These are phyloP conservation scores for Acromyrmex echinatior DNA, from an alignment of 1,140 invertebrate species.

Conservation along the genomic window DNA sequence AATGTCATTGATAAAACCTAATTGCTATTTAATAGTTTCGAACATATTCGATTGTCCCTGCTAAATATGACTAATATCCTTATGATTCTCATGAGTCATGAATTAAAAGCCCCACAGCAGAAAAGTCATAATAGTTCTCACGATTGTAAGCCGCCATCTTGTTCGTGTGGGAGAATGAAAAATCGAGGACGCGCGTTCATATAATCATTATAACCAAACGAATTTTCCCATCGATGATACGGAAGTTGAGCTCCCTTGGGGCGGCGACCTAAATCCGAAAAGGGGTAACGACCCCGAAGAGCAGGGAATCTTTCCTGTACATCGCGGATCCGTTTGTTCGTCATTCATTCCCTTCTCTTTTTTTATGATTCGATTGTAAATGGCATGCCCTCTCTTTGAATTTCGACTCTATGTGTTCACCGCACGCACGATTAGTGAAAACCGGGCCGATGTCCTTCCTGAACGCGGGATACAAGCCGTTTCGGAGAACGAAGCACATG, in stretches of 20 bases:
- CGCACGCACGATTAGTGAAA: slow-evolving; percentile 69
- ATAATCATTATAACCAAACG: slow-evolving; percentile 15
- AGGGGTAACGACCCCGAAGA: slow-evolving; percentile 84
- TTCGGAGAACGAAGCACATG: slow-evolving; percentile 71
- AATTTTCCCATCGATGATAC: slow-evolving; percentile 73
- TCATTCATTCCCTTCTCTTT: slow-evolving; percentile 56
- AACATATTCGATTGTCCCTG: neutral
- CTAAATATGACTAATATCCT: slow-evolving; percentile 4
- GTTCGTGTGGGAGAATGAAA: slow-evolving; percentile 43
- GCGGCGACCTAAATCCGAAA: slow-evolving; percentile 82
- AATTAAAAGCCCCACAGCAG: neutral
- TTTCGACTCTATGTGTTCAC: slow-evolving; percentile 61
- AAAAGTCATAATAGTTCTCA: slow-evolving; percentile 51
- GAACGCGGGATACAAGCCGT: slow-evolving; percentile 71
- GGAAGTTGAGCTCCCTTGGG: slow-evolving; percentile 65
- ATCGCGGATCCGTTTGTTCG: slow-evolving; percentile 79
- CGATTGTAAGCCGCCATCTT: slow-evolving; percentile 38
- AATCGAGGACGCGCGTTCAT: slow-evolving; percentile 33
- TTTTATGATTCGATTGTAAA: slow-evolving; percentile 80
- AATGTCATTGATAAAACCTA: neutral
- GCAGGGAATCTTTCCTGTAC: slow-evolving; percentile 76
- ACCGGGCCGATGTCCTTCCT: slow-evolving; percentile 81
- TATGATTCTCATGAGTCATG: slow-evolving; percentile 23
- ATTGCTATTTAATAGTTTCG: neutral
- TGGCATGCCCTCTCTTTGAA: slow-evolving; percentile 80